Evolutionary conservation across 2,113 vertebrate genomes (phyloP).

Genomic region (Emydocephalus ijimae): DNA sequence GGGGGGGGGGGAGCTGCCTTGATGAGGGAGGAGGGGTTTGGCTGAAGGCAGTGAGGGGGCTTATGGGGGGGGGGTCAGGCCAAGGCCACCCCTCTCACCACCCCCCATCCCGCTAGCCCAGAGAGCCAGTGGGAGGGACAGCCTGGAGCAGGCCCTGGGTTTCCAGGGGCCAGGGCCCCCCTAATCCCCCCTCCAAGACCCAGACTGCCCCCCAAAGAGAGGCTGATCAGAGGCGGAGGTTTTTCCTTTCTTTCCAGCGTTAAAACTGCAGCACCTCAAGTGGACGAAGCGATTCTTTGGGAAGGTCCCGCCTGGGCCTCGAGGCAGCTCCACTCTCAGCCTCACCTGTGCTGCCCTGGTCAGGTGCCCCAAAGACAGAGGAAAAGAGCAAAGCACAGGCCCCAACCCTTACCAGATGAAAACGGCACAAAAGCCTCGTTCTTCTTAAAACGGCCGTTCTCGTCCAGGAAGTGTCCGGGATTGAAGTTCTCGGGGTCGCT

Average conservation of each 20-base stretch:
- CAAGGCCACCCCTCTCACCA: neutral
- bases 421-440: slow-evolving; percentile 67
- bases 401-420: slow-evolving; percentile 53
- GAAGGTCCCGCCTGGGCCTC: neutral
- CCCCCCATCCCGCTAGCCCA: neutral
- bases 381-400: neutral
- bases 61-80: neutral
- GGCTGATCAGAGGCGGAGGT: neutral
- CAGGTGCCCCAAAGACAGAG: neutral
- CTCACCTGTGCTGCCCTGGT: neutral
- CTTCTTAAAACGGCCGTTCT: slow-evolving; percentile 62
- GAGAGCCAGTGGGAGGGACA: neutral
- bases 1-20: too few relatives aligned
- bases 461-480: slow-evolving; percentile 65
- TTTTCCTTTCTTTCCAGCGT: neutral
- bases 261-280: neutral
- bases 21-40: neutral
- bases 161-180: neutral
- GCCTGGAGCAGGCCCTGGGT: neutral
- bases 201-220: neutral
- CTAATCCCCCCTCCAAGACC: neutral
- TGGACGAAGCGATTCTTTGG: neutral
- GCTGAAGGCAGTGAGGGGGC: neutral
- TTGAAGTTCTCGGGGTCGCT: slow-evolving; percentile 58
- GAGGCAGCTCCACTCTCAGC: neutral